Percentiles rank a stretch among this genome's conserved stretches.
Conservation (phyloP, 2,113 vertebrate species). For the Tenebrosternarchus preto region DNA sequence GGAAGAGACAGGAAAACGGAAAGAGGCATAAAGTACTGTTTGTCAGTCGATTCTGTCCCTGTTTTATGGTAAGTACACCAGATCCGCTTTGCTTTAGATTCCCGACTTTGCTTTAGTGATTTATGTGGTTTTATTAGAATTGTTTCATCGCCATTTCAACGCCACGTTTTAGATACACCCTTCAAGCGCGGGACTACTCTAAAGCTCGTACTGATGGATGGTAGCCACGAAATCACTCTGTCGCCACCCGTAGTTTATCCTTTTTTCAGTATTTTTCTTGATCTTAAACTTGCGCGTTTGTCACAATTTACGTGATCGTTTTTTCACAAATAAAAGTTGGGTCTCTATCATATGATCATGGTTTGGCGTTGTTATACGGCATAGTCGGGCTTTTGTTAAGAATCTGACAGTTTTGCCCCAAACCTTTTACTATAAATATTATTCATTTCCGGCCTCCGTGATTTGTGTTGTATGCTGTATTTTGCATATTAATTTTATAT, state of each 20-base stretch:
- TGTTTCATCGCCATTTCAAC: conserved; percentile 22
- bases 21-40: conserved; percentile 57
- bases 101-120: neutral
- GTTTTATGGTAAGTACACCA: conserved; percentile 69
- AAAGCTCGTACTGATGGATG: neutral
- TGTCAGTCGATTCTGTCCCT: conserved; percentile 53
- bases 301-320: neutral
- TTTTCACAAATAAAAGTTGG: too few species aligned
- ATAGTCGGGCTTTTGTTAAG: too few species aligned
- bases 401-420: neutral
- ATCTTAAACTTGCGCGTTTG: neutral
- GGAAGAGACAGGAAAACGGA: conserved; percentile 59
- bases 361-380: too few species aligned
- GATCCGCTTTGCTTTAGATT: neutral
- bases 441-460: neutral
- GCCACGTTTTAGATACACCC: conserved; percentile 74
- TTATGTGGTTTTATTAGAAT: too few species aligned
- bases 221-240: neutral
- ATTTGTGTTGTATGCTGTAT: too few species aligned
- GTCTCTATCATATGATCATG: too few species aligned
- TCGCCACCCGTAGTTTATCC: too few species aligned
- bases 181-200: conserved; percentile 23
- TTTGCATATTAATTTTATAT: too few species aligned
- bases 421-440: neutral
- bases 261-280: too few species aligned